Evolutionary conservation across 2,888 invertebrate genomes (phyloP).

Genomic region (Suillia variegata): DNA sequence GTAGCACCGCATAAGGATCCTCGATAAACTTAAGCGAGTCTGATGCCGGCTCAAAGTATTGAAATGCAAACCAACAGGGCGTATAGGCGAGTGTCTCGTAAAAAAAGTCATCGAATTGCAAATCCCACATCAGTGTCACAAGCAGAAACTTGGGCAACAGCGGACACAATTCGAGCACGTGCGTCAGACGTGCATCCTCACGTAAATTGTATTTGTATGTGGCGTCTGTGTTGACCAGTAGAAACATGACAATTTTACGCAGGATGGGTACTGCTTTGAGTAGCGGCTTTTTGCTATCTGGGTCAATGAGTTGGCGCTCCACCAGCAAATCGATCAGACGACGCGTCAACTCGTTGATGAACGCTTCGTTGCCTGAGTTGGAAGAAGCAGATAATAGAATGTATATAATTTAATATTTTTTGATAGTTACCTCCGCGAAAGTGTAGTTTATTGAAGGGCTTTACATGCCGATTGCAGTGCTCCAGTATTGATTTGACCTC

Average conservation of each 20-base stretch:
- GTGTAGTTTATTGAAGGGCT: slow-evolving; percentile 43
- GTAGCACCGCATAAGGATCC: slow-evolving; percentile 44
- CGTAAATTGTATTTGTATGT: slow-evolving; percentile 45
- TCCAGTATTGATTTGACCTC: slow-evolving; percentile 37
- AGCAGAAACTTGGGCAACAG: slow-evolving; percentile 47
- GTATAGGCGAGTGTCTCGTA: slow-evolving; percentile 44
- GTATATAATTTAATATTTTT: background rate
- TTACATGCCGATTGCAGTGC: slow-evolving; percentile 44
- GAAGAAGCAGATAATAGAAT: no score
- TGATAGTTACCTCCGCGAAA: slow-evolving; percentile 45
- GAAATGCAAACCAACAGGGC: slow-evolving; percentile 50
- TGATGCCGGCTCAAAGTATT: slow-evolving; percentile 44
- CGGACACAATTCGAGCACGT: slow-evolving; percentile 45
- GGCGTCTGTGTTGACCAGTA: slow-evolving; percentile 48
- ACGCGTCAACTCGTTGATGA: slow-evolving; percentile 41
- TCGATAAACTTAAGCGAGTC: slow-evolving; percentile 43
- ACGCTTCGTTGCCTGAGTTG: slow-evolving; percentile 39
- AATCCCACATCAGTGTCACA: slow-evolving; percentile 42
- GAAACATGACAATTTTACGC: slow-evolving; percentile 48
- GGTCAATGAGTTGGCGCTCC: slow-evolving; percentile 32
- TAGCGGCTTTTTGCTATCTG: slow-evolving; percentile 28
- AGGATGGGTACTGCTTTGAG: slow-evolving; percentile 29
- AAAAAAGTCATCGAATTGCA: slow-evolving; percentile 45
- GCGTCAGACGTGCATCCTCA: slow-evolving; percentile 39
- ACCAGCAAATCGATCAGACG: slow-evolving; percentile 37